Conservation (phyloP, 2,113 vertebrate species). For the Oryzias javanicus region DNA sequence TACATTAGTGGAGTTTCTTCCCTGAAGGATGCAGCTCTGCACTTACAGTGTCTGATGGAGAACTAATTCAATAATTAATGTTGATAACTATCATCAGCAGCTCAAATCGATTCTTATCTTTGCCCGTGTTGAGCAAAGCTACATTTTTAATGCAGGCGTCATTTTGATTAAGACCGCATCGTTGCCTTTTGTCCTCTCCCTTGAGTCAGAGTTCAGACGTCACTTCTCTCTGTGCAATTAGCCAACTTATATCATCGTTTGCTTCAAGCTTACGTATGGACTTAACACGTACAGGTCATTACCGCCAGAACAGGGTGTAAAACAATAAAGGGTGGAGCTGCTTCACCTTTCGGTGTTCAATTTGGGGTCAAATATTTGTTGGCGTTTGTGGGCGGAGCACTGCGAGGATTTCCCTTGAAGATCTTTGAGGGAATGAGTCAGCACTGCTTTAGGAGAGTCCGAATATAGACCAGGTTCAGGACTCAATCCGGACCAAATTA, state of each 20-base stretch:
- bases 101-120: slow-evolving; percentile 72
- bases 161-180: slow-evolving; percentile 72
- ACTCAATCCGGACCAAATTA: no score
- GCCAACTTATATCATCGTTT: slow-evolving; percentile 15
- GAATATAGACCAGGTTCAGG: no score
- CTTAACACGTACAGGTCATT: not conserved
- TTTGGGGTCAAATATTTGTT: not conserved
- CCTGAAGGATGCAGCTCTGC: slow-evolving; percentile 62
- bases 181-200: slow-evolving; percentile 61
- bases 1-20: slow-evolving; percentile 50
- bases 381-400: not conserved
- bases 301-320: not conserved
- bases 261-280: not conserved
- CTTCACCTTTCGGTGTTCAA: not conserved
- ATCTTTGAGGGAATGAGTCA: not conserved
- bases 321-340: not conserved
- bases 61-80: slow-evolving; percentile 74
- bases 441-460: no score
- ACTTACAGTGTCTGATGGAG: slow-evolving; percentile 66
- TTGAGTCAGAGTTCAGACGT: slow-evolving; percentile 39
- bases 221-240: slow-evolving; percentile 30
- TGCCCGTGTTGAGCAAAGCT: slow-evolving; percentile 66
- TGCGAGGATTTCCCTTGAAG: not conserved
- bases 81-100: slow-evolving; percentile 72
- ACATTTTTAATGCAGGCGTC: slow-evolving; percentile 75